These are phyloP conservation scores for Tachyglossus aculeatus DNA, from an alignment of 2,797 vertebrate species.

Conservation along the genomic window DNA sequence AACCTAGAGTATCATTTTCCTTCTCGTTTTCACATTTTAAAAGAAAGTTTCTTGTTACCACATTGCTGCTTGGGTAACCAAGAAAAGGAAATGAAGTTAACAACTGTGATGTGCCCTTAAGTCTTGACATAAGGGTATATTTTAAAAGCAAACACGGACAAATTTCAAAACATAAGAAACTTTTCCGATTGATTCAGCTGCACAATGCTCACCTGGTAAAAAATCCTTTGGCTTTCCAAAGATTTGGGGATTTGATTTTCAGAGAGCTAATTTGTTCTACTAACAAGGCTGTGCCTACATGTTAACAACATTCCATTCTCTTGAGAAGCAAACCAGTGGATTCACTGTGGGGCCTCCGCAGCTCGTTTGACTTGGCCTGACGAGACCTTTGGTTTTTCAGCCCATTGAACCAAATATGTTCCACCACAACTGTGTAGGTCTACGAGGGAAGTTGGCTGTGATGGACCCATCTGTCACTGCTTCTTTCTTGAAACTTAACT, in stretches of 20 bases:
- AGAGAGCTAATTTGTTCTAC: background rate
- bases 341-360: background rate
- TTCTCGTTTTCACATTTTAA: background rate
- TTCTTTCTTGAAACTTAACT: too few relatives aligned
- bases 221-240: background rate
- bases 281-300: too few relatives aligned
- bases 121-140: background rate
- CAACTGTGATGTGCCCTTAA: background rate
- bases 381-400: too few relatives aligned
- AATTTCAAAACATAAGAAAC: background rate
- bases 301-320: too few relatives aligned
- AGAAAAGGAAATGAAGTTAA: background rate
- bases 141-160: background rate
- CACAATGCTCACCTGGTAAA: background rate
- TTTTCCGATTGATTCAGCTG: background rate
- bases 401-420: too few relatives aligned
- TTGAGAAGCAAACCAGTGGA: too few relatives aligned
- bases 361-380: background rate
- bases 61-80: background rate
- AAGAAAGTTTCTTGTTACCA: slow-evolving; percentile 12
- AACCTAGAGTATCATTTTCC: background rate
- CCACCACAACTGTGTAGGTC: too few relatives aligned
- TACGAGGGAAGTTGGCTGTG: too few relatives aligned
- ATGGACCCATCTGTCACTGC: too few relatives aligned
- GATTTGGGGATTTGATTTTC: background rate